Evolutionary conservation across 2,888 invertebrate species (phyloP).

Genomic region (Scaptodrosophila latifasciaeformis): DNA sequence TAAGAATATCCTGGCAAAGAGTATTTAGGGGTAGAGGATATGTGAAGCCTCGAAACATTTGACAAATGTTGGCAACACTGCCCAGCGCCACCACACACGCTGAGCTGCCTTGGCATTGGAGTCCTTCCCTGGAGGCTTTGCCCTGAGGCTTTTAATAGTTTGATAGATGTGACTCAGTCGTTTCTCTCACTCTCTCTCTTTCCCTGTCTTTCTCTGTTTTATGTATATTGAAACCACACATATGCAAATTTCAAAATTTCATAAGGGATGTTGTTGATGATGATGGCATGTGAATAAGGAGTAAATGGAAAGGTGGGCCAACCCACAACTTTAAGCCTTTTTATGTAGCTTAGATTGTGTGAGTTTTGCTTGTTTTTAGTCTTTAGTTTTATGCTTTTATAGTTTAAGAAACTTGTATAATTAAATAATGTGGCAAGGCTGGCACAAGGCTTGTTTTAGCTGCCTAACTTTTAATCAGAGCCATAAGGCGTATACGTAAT

Average conservation of each 20-base stretch:
- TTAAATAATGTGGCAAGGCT: no score
- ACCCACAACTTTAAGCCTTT: no score
- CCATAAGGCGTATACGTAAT: slow-evolving; percentile 11
- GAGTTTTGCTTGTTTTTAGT: no score
- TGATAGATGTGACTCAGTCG: slow-evolving; percentile 53
- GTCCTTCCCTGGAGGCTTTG: slow-evolving; percentile 49
- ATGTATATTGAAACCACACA: slow-evolving; percentile 26
- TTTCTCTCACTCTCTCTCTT: background rate
- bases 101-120: background rate
- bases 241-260: slow-evolving; percentile 57
- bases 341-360: no score
- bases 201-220: slow-evolving; percentile 15
- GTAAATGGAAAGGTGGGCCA: background rate
- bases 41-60: slow-evolving; percentile 59
- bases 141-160: slow-evolving; percentile 63
- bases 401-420: no score
- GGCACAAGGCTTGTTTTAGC: no score
- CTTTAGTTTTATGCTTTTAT: no score
- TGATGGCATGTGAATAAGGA: no score
- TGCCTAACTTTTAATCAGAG: no score
- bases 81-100: slow-evolving; percentile 17
- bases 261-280: slow-evolving; percentile 35
- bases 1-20: no score
- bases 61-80: slow-evolving; percentile 57
- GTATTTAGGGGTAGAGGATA: slow-evolving; percentile 10